These are phyloP conservation scores for Drosophila auraria DNA, from an alignment of 1,140 invertebrate species.

Conservation along the genomic window DNA sequence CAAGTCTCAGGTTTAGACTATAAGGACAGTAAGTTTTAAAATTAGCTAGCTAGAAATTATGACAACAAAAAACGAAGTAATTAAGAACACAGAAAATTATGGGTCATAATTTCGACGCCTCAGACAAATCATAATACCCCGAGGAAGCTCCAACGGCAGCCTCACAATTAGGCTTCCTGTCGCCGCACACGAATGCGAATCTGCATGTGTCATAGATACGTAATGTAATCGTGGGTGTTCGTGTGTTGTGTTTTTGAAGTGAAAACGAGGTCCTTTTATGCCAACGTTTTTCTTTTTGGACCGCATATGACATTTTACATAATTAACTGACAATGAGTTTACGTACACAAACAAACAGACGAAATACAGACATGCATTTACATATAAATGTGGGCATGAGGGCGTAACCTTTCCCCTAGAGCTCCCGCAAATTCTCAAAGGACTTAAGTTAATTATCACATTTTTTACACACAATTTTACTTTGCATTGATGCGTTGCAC, in stretches of 20 bases:
- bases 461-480: constrained; percentile 83
- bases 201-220: constrained; percentile 1
- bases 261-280: constrained; percentile 65
- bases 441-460: constrained; percentile 83
- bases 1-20: too few species aligned
- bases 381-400: constrained; percentile 25
- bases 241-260: constrained; percentile 43
- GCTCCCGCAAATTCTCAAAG: constrained; percentile 57
- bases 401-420: constrained; percentile 38
- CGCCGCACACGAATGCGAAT: constrained; percentile 2
- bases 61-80: not conserved
- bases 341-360: constrained; percentile 44
- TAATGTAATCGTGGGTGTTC: constrained; percentile 36
- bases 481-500: constrained; percentile 75
- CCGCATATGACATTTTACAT: constrained; percentile 69
- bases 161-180: constrained; percentile 42
- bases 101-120: not conserved
- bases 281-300: constrained; percentile 40
- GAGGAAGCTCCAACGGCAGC: not conserved
- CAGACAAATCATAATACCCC: constrained; percentile 26
- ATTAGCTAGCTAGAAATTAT: not conserved
- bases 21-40: not conserved
- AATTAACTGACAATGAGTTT: constrained; percentile 80
- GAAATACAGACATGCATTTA: constrained; percentile 16
- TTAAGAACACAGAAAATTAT: not conserved